Conservation (phyloP, 2,888 invertebrate genomes). For the Leucophenga montana region DNA sequence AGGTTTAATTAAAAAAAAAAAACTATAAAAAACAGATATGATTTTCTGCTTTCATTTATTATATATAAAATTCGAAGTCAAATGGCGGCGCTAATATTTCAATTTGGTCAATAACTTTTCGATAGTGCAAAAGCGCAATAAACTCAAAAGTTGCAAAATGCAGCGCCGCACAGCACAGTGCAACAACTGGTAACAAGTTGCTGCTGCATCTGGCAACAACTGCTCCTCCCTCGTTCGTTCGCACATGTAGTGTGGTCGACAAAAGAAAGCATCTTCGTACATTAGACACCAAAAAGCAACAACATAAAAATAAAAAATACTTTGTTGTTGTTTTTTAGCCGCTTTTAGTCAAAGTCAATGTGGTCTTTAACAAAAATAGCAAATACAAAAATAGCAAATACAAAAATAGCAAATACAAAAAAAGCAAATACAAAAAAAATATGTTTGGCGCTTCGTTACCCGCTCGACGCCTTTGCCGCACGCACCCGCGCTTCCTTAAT, state of each 20-base stretch:
- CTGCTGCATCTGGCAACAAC: neutral
- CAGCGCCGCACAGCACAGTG: neutral
- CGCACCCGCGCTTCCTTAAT: neutral
- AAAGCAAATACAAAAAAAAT: neutral
- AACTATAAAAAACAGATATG: too few relatives aligned
- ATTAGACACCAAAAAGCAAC: neutral
- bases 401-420: neutral
- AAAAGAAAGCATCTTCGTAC: slow-evolving; percentile 26
- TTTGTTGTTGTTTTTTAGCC: slow-evolving; percentile 1
- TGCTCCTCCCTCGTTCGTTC: neutral
- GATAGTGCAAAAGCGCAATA: slow-evolving; percentile 25
- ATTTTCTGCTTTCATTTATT: neutral
- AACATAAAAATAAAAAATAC: too few relatives aligned
- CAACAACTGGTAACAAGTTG: neutral
- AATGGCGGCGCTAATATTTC: neutral
- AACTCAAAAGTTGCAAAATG: slow-evolving; percentile 23
- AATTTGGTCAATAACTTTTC: slow-evolving; percentile 31
- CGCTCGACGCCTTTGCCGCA: neutral
- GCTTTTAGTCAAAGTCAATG: slow-evolving; percentile 34
- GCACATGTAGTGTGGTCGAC: neutral
- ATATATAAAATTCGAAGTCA: neutral
- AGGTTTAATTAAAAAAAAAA: too few relatives aligned
- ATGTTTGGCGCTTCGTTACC: neutral
- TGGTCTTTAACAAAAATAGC: slow-evolving; percentile 28
- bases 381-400: neutral